Evolutionary conservation across 2,888 invertebrate species (phyloP).

Genomic region (Lasius fuliginosus): DNA sequence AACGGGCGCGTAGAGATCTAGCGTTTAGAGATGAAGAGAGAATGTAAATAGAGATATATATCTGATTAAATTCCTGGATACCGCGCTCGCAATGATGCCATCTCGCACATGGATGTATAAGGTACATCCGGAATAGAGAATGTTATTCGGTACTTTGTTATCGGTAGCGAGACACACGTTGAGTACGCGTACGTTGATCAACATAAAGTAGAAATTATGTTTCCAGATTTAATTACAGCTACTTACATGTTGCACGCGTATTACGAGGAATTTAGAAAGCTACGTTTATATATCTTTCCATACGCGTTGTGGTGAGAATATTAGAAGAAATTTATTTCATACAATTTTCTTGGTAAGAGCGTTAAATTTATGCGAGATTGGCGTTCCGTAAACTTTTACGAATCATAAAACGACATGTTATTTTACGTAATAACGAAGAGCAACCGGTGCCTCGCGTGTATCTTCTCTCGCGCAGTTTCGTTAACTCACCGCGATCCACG

Average conservation of each 20-base stretch:
- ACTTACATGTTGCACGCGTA: not conserved
- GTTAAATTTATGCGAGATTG: constrained; percentile 26
- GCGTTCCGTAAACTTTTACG: not conserved
- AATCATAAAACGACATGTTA: not conserved
- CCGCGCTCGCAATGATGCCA: constrained; percentile 7
- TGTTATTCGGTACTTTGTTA: not conserved
- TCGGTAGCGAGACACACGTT: not conserved
- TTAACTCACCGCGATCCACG: constrained; percentile 29
- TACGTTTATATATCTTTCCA: not conserved
- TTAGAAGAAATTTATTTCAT: not conserved
- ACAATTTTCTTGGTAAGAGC: not conserved
- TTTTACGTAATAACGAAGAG: constrained; percentile 35
- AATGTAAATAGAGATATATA: constrained; percentile 47
- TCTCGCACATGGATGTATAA: not conserved
- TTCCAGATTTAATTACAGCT: not conserved
- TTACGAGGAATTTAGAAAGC: constrained; percentile 13
- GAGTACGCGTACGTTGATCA: not conserved
- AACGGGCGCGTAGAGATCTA: constrained; percentile 50
- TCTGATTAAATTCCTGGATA: constrained; percentile 34
- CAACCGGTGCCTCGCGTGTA: not conserved
- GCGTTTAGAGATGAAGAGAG: constrained; percentile 30
- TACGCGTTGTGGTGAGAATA: not conserved
- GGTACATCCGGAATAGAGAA: too few relatives aligned
- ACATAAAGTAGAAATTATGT: not conserved
- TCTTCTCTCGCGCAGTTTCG: constrained; percentile 20